A percentile compares a stretch with the other conserved stretches of the same genome.
These are phyloP conservation scores for Xiphophorus hellerii DNA, from an alignment of 2,113 vertebrate species.

Conservation along the genomic window DNA sequence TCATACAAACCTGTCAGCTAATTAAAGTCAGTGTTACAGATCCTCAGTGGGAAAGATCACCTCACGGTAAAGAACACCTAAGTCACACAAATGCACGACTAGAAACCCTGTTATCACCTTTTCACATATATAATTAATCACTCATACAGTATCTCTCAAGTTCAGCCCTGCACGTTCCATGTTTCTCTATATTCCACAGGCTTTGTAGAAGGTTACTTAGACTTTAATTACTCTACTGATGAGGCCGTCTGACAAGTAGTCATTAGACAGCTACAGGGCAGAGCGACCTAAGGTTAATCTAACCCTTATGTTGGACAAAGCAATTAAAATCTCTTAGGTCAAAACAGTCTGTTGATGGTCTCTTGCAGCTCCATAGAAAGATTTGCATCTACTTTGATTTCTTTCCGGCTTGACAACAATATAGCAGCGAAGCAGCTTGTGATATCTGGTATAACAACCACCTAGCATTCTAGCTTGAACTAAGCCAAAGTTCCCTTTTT, in stretches of 20 bases:
- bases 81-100: background rate
- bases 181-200: background rate
- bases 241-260: conserved; percentile 42
- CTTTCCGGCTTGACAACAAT: background rate
- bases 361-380: conserved; percentile 9
- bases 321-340: conserved; percentile 44
- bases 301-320: conserved; percentile 44
- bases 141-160: background rate
- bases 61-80: background rate
- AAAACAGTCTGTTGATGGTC: conserved; percentile 15
- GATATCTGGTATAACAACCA: background rate
- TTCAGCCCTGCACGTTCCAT: background rate
- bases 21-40: conserved; percentile 22
- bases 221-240: conserved; percentile 24
- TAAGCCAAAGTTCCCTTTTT: background rate
- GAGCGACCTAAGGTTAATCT: conserved; percentile 50
- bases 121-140: background rate
- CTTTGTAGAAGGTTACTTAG: conserved; percentile 1
- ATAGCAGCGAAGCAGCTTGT: background rate
- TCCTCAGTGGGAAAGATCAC: background rate
- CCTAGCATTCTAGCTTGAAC: background rate
- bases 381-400: conserved; percentile 22
- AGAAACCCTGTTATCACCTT: conserved; percentile 13
- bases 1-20: conserved; percentile 7
- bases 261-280: conserved; percentile 37